Conservation (phyloP, 1,140 invertebrate species). For the Drosophila ironensis region DNA sequence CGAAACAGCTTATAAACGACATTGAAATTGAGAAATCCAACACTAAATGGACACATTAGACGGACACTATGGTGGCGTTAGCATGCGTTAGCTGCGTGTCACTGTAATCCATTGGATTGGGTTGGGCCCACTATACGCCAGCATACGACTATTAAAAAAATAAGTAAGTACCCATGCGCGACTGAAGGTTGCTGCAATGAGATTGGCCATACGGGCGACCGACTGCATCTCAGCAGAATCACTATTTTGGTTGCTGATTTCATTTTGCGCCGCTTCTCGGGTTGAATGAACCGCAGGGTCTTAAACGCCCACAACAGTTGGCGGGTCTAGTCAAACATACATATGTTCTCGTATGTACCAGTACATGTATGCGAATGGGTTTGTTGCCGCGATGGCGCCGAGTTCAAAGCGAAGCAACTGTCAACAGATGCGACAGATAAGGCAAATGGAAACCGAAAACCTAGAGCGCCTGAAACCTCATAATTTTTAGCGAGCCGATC, state of each 20-base stretch:
- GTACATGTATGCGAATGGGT: slow-evolving; percentile 22
- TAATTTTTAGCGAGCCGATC: slow-evolving; percentile 56
- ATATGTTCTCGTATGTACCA: no score
- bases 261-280: slow-evolving; percentile 1
- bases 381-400: slow-evolving; percentile 42
- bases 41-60: slow-evolving; percentile 54
- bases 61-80: slow-evolving; percentile 11
- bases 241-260: slow-evolving; percentile 16
- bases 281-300: slow-evolving; percentile 43
- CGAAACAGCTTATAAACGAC: slow-evolving; percentile 51
- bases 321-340: slow-evolving; percentile 12
- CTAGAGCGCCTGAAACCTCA: slow-evolving; percentile 33
- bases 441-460: slow-evolving; percentile 36
- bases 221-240: slow-evolving; percentile 28
- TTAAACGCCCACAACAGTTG: slow-evolving; percentile 30
- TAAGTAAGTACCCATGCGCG: slow-evolving; percentile 4
- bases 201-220: slow-evolving; percentile 12
- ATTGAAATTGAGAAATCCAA: slow-evolving; percentile 61
- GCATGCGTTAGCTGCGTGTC: slow-evolving; percentile 23
- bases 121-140: neutral
- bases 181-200: slow-evolving; percentile 23
- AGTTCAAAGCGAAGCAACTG: slow-evolving; percentile 66
- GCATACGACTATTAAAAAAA: neutral
- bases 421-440: slow-evolving; percentile 72
- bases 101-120: neutral